Percentiles rank a stretch among this genome's conserved stretches.
These are phyloP conservation scores for Podilymbus podiceps DNA, from an alignment of 2,113 vertebrate species.

Conservation along the genomic window DNA sequence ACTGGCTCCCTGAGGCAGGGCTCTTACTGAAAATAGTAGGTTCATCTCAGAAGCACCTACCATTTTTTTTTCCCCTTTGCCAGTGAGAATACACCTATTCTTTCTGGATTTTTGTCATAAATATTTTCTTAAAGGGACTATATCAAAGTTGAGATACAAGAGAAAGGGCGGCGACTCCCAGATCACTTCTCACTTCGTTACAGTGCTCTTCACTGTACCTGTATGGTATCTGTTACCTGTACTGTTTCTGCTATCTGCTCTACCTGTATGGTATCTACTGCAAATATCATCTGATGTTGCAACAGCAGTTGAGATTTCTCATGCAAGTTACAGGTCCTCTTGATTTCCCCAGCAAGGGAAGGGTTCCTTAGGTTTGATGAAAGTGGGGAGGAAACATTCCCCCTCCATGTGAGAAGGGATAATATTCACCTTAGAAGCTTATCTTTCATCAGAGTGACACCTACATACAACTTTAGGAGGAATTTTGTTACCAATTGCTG, in stretches of 20 bases:
- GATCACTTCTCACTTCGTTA: neutral
- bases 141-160: neutral
- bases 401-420: neutral
- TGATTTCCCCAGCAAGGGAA: neutral
- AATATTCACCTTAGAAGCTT: neutral
- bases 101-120: neutral
- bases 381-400: neutral
- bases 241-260: neutral
- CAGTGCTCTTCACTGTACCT: neutral
- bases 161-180: neutral
- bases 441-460: constrained; percentile 40
- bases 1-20: neutral
- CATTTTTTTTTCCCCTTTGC: neutral
- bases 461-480: neutral
- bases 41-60: neutral
- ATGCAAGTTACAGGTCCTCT: neutral
- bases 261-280: neutral
- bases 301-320: neutral
- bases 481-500: constrained; percentile 22
- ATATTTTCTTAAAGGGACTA: neutral
- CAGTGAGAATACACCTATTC: neutral
- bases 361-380: neutral
- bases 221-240: neutral
- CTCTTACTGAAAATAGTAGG: neutral
- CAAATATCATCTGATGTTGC: neutral